Evolutionary conservation across 2,797 vertebrate genomes (phyloP).

Genomic region (Sardinella longiceps): DNA sequence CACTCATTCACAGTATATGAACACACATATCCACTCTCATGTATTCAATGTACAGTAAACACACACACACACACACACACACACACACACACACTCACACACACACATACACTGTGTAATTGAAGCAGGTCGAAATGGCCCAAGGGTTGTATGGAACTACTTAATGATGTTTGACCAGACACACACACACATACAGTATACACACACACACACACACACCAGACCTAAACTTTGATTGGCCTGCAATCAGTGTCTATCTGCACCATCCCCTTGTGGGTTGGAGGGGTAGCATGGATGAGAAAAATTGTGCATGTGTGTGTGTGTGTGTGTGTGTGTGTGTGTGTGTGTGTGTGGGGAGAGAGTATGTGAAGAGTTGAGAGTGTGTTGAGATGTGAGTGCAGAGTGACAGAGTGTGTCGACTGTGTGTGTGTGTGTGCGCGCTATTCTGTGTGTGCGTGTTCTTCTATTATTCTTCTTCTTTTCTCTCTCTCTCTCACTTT

Average conservation of each 20-base stretch:
- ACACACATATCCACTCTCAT: no score
- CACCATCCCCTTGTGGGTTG: no score
- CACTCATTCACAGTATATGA: no score
- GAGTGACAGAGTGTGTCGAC: no score
- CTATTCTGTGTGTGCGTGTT: not conserved
- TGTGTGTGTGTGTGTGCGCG: not conserved
- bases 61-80: no score
- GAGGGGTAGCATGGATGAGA: conserved; percentile 33
- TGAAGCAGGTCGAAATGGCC: conserved; percentile 50
- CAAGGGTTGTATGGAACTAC: conserved; percentile 54
- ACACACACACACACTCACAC: no score
- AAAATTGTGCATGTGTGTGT: conserved; percentile 13
- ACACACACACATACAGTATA: no score
- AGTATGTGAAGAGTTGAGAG: no score
- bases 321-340: not conserved
- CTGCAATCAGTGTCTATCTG: conserved; percentile 41
- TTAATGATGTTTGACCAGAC: conserved; percentile 43
- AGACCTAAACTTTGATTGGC: conserved; percentile 54
- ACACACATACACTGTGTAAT: conserved; percentile 37
- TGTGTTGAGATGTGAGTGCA: no score
- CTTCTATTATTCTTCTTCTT: not conserved
- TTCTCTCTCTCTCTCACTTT: not conserved
- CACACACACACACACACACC: no score
- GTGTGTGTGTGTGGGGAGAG: no score
- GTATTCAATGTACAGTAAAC: no score